Evolutionary conservation across 64 coral and sea anemone species (phyloP), one percentile per base, ranked within the genome.

Genomic region (Anthopleura sola): DNA sequence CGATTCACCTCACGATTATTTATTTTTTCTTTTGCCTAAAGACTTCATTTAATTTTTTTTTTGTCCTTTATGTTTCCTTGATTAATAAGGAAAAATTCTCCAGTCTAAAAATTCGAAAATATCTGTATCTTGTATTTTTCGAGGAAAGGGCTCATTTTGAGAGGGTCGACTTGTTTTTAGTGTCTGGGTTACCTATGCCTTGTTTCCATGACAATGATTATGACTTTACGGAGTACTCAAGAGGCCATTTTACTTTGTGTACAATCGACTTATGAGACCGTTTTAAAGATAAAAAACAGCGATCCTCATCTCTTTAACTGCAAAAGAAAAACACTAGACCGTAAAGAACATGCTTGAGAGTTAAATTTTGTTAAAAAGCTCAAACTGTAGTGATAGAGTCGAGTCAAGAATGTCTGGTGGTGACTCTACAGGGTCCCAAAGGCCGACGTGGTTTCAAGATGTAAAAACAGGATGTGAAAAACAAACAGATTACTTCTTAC

Each of bases 401-500:
- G 2, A 12, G 21, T 11, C 0, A 71, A 71, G 24, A 71, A 71
- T 71, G 66, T 71, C 66, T 2, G 31, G 8, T 71, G 28, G 29
- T 34, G 19, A 5, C 44, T 79, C 76, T 8, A 23, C n/a, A n/a
- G n/a, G 21, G 37, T 44, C 36, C 37, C 4, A 28, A 79, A 79
- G 38, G 24, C 76, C 85, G 57, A 56, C 90, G 39, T 99, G 97
- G 97, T 99, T 99, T 85, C 97, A 99, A 60, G 97, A 99, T 54
- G 49, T 71, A 24, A 92, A 81, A 75, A 87, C 86, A 74, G 87
- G 90, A 51, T 92, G 87, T 23, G 97, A 99, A 56, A 99, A 95
- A 58, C 97, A 99, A 87, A 86, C 97, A 24, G 78, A 87, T 48
- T 99, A 99, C 80, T 99, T 99, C 87, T 60, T 92, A 47, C 83